Conservation (phyloP, 2,113 vertebrate genomes). For the Carassius carassius region DNA sequence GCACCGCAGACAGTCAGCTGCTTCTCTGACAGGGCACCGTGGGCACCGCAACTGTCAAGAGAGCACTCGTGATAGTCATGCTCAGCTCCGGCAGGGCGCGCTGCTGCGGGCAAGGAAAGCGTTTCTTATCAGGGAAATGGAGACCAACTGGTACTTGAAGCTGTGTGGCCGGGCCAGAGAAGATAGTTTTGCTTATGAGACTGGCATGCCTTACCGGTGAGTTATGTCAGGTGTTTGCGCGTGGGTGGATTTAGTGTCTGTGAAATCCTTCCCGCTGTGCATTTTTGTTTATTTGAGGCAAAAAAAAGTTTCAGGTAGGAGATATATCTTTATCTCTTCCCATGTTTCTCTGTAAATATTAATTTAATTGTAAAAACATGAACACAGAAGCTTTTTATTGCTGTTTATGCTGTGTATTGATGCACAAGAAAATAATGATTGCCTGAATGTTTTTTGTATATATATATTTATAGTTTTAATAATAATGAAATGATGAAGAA, state of each 20-base stretch:
- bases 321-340: background rate
- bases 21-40: slow-evolving; percentile 73
- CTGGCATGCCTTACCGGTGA: slow-evolving; percentile 95
- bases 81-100: slow-evolving; percentile 64
- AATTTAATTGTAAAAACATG: background rate
- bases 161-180: slow-evolving; percentile 84
- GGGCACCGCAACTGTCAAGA: slow-evolving; percentile 78
- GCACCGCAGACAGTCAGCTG: slow-evolving; percentile 80
- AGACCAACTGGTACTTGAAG: slow-evolving; percentile 91
- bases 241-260: background rate
- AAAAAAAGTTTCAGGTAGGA: background rate
- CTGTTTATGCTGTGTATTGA: background rate
- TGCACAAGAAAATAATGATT: background rate
- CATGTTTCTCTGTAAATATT: background rate
- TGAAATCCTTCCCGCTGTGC: background rate
- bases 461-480: background rate
- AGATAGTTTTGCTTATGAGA: slow-evolving; percentile 79
- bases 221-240: background rate
- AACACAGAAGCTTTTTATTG: background rate
- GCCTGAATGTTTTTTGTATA: background rate
- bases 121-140: slow-evolving; percentile 82
- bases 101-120: slow-evolving; percentile 77
- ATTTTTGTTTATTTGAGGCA: background rate
- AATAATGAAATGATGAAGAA: background rate
- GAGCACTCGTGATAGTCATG: slow-evolving; percentile 68